Evolutionary conservation across 2,797 vertebrate species (phyloP).

Genomic region (Gymnodraco acuticeps): DNA sequence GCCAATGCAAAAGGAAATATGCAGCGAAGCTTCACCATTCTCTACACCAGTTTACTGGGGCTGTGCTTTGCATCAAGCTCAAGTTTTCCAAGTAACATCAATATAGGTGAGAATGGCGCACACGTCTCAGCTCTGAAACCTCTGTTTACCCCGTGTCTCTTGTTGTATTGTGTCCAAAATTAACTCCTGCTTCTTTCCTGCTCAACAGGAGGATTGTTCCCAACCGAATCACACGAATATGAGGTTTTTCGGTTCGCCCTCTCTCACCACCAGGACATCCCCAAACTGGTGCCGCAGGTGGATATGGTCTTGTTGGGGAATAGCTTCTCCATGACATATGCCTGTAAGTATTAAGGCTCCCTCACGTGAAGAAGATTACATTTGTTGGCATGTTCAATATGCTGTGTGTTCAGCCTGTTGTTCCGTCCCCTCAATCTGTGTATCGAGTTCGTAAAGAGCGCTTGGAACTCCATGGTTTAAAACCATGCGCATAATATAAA

Average conservation of each 20-base stretch:
- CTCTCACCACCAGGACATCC: conserved; percentile 97
- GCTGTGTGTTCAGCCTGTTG: neutral
- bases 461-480: conserved; percentile 9
- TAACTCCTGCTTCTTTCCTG: conserved; percentile 65
- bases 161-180: conserved; percentile 5
- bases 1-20: conserved; percentile 99
- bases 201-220: conserved; percentile 96
- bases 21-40: conserved; percentile 98
- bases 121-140: conserved; percentile 10
- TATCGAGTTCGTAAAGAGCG: conserved; percentile 43
- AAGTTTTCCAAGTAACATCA: conserved; percentile 99
- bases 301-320: conserved; percentile 99
- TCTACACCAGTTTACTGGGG: conserved; percentile 99
- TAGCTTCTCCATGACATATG: conserved; percentile 99
- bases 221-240: conserved; percentile 98
- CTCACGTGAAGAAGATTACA: neutral
- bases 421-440: conserved; percentile 17
- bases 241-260: conserved; percentile 98
- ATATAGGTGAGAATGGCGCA: conserved; percentile 93
- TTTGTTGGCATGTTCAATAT: neutral
- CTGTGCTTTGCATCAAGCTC: conserved; percentile 96
- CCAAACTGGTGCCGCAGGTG: conserved; percentile 98
- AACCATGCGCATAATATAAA: neutral
- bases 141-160: conserved; percentile 3
- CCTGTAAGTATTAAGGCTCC: conserved; percentile 90